phyloP scores from a whole-genome alignment of 2,113 vertebrate genomes.

The Sylvilagus bachmani region DNA sequence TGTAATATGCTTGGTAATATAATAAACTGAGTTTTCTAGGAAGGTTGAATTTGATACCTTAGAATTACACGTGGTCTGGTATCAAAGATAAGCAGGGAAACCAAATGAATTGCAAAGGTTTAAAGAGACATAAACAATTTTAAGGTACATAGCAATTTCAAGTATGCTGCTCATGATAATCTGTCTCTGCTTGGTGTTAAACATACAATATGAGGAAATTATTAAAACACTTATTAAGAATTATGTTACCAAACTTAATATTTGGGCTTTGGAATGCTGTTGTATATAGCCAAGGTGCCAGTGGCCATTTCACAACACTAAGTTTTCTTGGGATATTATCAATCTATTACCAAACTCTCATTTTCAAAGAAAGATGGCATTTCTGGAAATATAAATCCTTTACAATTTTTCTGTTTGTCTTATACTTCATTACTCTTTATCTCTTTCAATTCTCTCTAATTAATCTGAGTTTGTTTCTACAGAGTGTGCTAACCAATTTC shows the following conservation, averaged over 20 bases:
- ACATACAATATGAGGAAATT: background rate
- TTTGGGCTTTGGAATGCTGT: background rate
- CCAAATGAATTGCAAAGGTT: background rate
- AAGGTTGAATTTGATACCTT: background rate
- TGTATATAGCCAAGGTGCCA: background rate
- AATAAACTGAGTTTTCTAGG: slow-evolving; percentile 44
- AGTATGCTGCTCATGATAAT: background rate
- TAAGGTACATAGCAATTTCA: slow-evolving; percentile 16
- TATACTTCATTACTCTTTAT: background rate
- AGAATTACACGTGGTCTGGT: background rate
- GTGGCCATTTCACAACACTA: background rate
- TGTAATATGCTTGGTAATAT: slow-evolving; percentile 12
- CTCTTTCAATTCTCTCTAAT: background rate
- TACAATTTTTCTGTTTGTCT: background rate
- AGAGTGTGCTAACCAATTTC: background rate
- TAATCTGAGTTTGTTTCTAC: background rate
- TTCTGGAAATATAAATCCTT: background rate
- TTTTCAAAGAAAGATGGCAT: background rate
- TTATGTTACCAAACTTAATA: background rate
- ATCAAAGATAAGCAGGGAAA: slow-evolving; percentile 29
- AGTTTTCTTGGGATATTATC: background rate
- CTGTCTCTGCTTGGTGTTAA: background rate
- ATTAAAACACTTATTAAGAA: background rate
- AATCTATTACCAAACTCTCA: background rate
- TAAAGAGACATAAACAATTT: background rate